Base-by-base conservation (phyloP, 2,888 invertebrate species). In the Meghimatium bilineatum region DNA sequence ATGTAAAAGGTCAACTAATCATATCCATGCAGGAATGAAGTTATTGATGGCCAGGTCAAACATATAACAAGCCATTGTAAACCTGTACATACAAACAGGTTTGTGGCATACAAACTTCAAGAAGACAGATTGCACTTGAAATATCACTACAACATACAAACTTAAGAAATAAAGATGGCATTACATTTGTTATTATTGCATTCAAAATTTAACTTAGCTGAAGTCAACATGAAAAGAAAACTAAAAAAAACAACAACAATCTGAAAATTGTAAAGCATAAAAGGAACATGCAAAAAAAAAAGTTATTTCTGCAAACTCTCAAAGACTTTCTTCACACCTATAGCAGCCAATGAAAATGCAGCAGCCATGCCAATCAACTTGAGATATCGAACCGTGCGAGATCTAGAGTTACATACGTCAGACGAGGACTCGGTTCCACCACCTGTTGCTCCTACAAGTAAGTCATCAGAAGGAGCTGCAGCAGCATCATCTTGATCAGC, bases 331-430 rank as follows among this genome's bases (percentile, higher is more conserved):
- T 87, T 85, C 32, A 87, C 75, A n/a, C 87, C 87, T 49, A 86
- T 81, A 29, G 87, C 87, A 44, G 84, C 87, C 14, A 87, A 69
- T 6, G 87, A 85, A 60, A 87, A 87, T 6, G 87, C 87, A 66
- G 87, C 87, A 49, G 86, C 86, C 23, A 86, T 86, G 60, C 85
- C 87, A 76, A 87, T 80, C 44, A 87, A 80, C 79, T 87, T 87
- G 80, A 87, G 85, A 74, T 87, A 87, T 72, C 87, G 82, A 29
- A 85, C 78, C 23, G 80, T 81, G 38, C 84, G 74, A 12, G 84
- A 66, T 0, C 85, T 82, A 38, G 80, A 23, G 20, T 10, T 83
- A 85, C 85, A 82, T 80, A 85, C 86, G 56, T 86, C 86, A 71
- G 86, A 84, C 20, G 86, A 86, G 5, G 84, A 80, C 32, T 84